A percentile compares a stretch with the other conserved stretches of the same genome.
phyloP scores from a whole-genome alignment of 2,888 invertebrate genomes.

The Lydus trimaculatus region DNA sequence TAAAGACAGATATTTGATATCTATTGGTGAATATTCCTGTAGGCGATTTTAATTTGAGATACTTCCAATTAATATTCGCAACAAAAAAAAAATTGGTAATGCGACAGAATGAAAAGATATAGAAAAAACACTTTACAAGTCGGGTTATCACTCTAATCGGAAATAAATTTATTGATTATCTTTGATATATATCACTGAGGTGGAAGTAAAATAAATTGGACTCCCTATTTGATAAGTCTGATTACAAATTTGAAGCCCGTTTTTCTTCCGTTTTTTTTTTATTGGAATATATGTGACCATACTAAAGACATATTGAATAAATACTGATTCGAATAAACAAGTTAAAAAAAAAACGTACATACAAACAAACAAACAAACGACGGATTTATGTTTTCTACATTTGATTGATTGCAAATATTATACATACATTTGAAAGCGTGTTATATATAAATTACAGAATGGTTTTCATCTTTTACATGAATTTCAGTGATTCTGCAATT shows the following conservation, averaged over 20 bases:
- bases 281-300: neutral
- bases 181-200: neutral
- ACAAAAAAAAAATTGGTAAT: neutral
- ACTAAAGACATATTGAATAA: neutral
- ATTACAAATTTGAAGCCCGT: conserved; percentile 5
- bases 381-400: neutral
- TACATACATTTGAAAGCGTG: neutral
- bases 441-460: neutral
- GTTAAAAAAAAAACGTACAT: neutral
- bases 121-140: neutral
- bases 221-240: conserved; percentile 1
- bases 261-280: neutral
- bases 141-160: neutral
- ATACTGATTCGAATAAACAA: neutral
- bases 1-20: no score
- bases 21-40: no score
- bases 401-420: neutral
- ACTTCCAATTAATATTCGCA: neutral
- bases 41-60: no score
- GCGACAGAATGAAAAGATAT: neutral
- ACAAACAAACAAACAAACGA: neutral
- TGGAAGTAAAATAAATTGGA: conserved; percentile 8
- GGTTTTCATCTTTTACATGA: neutral
- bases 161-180: conserved; percentile 10
- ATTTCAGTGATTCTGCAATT: neutral